Evolutionary conservation across 2,797 vertebrate genomes (phyloP).

Genomic region (Dallia pectoralis): DNA sequence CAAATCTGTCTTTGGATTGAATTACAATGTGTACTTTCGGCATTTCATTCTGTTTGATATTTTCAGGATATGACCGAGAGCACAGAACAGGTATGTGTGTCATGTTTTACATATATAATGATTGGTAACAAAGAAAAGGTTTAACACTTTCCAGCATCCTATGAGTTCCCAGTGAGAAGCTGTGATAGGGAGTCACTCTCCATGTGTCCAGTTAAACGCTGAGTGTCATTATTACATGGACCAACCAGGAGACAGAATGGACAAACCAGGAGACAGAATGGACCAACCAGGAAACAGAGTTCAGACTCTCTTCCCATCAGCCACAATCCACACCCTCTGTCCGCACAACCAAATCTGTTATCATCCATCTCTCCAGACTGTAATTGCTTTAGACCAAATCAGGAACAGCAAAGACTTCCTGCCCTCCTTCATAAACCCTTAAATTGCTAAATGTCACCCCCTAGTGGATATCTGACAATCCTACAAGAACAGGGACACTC

Average conservation of each 20-base stretch:
- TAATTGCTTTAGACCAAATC: no score
- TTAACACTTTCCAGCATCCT: slow-evolving; percentile 36
- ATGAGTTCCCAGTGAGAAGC: slow-evolving; percentile 51
- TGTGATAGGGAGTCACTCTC: slow-evolving; percentile 57
- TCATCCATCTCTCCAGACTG: no score
- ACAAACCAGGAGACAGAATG: slow-evolving; percentile 52
- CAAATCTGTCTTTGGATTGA: no score
- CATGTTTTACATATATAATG: background rate
- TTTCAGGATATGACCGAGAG: no score
- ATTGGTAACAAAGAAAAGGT: slow-evolving; percentile 15
- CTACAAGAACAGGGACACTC: no score
- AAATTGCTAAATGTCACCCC: no score
- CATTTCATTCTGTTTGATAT: no score
- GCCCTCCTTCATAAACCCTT: no score
- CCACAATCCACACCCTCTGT: slow-evolving; percentile 56
- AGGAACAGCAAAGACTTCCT: no score
- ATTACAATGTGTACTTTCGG: no score
- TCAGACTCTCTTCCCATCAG: background rate
- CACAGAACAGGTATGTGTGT: no score
- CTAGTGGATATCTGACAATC: no score
- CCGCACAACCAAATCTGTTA: slow-evolving; percentile 37
- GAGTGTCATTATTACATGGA: slow-evolving; percentile 38
- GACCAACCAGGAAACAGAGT: slow-evolving; percentile 53
- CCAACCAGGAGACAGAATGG: slow-evolving; percentile 46
- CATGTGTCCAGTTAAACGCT: slow-evolving; percentile 56